Evolutionary conservation across 2,888 invertebrate species (phyloP).

Genomic region (Agonopterix alstromeriana): DNA sequence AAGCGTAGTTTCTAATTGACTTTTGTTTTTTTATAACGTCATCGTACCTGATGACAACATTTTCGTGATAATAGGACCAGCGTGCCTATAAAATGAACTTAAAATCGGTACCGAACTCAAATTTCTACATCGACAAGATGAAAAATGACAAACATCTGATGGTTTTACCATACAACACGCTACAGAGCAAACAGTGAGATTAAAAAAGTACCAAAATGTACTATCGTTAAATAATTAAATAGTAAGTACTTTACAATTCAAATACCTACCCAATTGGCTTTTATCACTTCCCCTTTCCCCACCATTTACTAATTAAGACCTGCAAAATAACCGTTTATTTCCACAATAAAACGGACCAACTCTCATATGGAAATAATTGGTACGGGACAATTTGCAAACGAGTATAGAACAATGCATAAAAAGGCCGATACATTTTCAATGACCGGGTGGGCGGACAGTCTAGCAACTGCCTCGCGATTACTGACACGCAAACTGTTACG

Average conservation of each 20-base stretch:
- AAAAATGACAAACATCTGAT: too few species aligned
- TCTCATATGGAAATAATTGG: conserved; percentile 6
- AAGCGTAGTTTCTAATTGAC: too few species aligned
- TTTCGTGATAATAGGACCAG: too few species aligned
- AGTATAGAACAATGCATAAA: conserved; percentile 8
- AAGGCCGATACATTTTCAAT: conserved; percentile 28
- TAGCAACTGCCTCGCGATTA: conserved; percentile 27
- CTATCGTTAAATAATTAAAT: too few species aligned
- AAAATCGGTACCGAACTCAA: too few species aligned
- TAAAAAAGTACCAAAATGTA: too few species aligned
- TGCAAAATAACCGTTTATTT: conserved; percentile 1
- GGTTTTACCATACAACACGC: too few species aligned
- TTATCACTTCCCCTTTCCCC: not conserved
- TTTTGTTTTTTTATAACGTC: too few species aligned
- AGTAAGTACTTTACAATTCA: not conserved
- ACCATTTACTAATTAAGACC: not conserved
- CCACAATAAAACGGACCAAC: not conserved
- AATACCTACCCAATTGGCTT: not conserved
- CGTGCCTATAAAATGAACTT: too few species aligned
- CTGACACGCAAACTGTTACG: conserved; percentile 27
- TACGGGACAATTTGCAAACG: conserved; percentile 8
- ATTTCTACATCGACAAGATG: too few species aligned
- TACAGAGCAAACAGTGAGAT: too few species aligned
- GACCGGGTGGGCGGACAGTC: conserved; percentile 14
- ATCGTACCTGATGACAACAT: too few species aligned